Conservation (phyloP, 1,140 invertebrate species). For the Stegodyphus mimosarum region DNA sequence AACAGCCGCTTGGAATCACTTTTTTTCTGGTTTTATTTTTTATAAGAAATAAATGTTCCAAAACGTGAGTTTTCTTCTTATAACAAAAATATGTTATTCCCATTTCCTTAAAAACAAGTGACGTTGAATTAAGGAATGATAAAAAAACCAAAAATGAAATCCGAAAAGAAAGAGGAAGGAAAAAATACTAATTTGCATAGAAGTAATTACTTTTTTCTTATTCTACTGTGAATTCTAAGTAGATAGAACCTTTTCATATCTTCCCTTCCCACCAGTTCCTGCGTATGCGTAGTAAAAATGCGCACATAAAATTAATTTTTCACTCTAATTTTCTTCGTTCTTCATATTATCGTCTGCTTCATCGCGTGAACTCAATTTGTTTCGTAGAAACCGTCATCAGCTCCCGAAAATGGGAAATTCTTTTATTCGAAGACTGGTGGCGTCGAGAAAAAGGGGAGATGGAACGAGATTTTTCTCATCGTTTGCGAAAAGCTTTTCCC, state of each 20-base stretch:
- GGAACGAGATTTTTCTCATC: constrained; percentile 30
- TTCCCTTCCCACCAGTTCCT: background rate
- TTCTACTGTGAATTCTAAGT: constrained; percentile 15
- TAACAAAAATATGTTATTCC: constrained; percentile 10
- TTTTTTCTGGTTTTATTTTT: background rate
- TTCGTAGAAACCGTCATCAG: constrained; percentile 26
- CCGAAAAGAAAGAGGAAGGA: constrained; percentile 1
- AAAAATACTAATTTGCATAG: constrained; percentile 39
- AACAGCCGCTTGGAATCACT: background rate
- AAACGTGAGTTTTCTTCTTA: background rate
- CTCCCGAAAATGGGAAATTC: constrained; percentile 32
- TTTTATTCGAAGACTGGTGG: background rate
- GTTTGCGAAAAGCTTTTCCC: constrained; percentile 1
- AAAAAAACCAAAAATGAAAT: background rate
- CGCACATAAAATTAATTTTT: constrained; percentile 53
- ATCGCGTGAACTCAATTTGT: constrained; percentile 56
- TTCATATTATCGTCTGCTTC: constrained; percentile 44
- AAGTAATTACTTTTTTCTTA: constrained; percentile 44
- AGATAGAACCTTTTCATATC: constrained; percentile 2
- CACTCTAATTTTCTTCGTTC: constrained; percentile 48
- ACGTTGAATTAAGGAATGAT: background rate
- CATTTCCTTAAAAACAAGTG: constrained; percentile 8
- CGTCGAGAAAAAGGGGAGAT: background rate
- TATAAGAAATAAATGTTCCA: background rate
- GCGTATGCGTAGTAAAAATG: constrained; percentile 44